These are phyloP conservation scores for Gouania willdenowi DNA, from an alignment of 2,797 vertebrate genomes.

Conservation along the genomic window DNA sequence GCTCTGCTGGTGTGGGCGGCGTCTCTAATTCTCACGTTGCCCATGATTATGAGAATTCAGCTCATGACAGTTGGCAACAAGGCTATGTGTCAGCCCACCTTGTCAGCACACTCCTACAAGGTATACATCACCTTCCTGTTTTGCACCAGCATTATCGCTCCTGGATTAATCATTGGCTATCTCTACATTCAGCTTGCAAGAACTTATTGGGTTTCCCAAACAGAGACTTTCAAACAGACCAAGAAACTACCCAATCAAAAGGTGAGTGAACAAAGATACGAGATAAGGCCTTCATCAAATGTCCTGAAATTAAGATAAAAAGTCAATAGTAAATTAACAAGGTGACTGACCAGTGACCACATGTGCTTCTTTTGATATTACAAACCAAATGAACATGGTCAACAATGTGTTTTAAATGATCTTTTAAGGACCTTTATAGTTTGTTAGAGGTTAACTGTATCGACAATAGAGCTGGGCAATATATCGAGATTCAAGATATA, in stretches of 20 bases:
- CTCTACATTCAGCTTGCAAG: conserved; percentile 85
- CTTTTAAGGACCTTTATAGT: too few relatives aligned
- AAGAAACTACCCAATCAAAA: conserved; percentile 88
- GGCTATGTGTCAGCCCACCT: conserved; percentile 81
- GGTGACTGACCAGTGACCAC: too few relatives aligned
- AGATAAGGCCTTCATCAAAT: too few relatives aligned
- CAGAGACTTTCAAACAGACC: conserved; percentile 85
- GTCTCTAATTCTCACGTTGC: conserved; percentile 84
- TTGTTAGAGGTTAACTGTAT: too few relatives aligned
- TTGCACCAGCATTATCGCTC: conserved; percentile 89
- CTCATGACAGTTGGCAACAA: conserved; percentile 78
- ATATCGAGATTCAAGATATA: too few relatives aligned
- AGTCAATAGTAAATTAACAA: too few relatives aligned
- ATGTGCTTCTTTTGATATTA: too few relatives aligned
- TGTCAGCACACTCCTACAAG: conserved; percentile 81
- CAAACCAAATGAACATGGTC: too few relatives aligned
- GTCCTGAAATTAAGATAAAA: too few relatives aligned
- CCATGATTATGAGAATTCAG: conserved; percentile 87
- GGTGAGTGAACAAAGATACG: conserved; percentile 55
- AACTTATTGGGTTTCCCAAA: conserved; percentile 90
- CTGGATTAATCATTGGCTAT: conserved; percentile 87
- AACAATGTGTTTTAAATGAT: too few relatives aligned
- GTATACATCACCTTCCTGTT: conserved; percentile 87
- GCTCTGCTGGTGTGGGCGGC: conserved; percentile 84
- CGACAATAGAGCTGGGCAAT: too few relatives aligned